Conservation (phyloP, 2,888 invertebrate species). For the Yponomeuta cagnagella region DNA sequence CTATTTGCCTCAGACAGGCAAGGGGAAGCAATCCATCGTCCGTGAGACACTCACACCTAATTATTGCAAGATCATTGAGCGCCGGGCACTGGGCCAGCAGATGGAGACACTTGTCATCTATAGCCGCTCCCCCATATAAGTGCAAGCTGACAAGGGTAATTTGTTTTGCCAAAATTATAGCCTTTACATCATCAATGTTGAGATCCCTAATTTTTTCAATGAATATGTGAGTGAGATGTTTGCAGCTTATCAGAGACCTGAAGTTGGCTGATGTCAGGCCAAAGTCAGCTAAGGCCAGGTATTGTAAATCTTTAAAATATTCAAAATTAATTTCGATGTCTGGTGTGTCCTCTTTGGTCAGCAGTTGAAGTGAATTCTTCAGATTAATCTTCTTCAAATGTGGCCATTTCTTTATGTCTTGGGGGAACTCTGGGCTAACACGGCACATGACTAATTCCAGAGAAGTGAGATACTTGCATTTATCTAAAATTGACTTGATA, state of each 20-base stretch:
- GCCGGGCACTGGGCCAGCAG: slow-evolving; percentile 47
- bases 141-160: slow-evolving; percentile 46
- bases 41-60: slow-evolving; percentile 57
- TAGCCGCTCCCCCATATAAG: slow-evolving; percentile 53
- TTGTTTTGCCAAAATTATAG: slow-evolving; percentile 47
- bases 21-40: slow-evolving; percentile 50
- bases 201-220: slow-evolving; percentile 63
- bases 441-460: slow-evolving; percentile 64
- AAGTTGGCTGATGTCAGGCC: slow-evolving; percentile 52
- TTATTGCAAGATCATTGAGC: slow-evolving; percentile 57
- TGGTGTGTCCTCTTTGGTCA: slow-evolving; percentile 24
- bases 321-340: slow-evolving; percentile 49
- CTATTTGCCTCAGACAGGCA: slow-evolving; percentile 38
- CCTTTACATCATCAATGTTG: slow-evolving; percentile 42
- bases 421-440: slow-evolving; percentile 48
- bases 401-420: slow-evolving; percentile 47
- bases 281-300: slow-evolving; percentile 57
- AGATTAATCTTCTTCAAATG: slow-evolving; percentile 52
- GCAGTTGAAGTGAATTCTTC: slow-evolving; percentile 52
- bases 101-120: slow-evolving; percentile 50
- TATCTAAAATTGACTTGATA: slow-evolving; percentile 44
- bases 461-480: slow-evolving; percentile 49
- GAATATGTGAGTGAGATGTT: slow-evolving; percentile 49
- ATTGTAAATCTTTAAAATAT: slow-evolving; percentile 46
- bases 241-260: slow-evolving; percentile 46